A percentile compares a stretch with the other conserved stretches of the same genome.
Conservation (phyloP, 2,797 vertebrate genomes). For the Lepilemur septentrionalis region DNA sequence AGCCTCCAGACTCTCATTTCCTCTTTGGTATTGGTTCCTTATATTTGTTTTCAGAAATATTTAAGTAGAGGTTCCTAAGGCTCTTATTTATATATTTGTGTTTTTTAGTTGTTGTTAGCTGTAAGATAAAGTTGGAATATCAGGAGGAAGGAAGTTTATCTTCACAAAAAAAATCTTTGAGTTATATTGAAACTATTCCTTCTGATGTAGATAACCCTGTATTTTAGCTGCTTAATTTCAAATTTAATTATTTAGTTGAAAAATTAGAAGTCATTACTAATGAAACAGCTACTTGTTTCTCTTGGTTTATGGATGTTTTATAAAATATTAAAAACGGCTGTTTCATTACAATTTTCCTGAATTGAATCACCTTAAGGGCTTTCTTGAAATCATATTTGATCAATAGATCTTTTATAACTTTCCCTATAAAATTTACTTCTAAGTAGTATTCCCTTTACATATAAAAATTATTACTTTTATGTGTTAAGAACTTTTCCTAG, state of each 20-base stretch:
- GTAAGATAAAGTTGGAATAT: conserved; percentile 8
- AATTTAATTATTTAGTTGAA: conserved; percentile 46
- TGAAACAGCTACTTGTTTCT: conserved; percentile 31
- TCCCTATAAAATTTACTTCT: background rate
- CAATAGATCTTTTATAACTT: conserved; percentile 27
- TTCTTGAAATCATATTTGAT: conserved; percentile 38
- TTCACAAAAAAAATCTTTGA: background rate
- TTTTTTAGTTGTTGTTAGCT: background rate
- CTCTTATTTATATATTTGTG: conserved; percentile 3
- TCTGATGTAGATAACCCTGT: background rate
- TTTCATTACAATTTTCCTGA: conserved; percentile 44
- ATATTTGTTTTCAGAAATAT: background rate
- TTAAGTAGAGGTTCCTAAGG: conserved; percentile 13
- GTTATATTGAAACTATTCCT: background rate
- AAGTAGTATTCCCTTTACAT: background rate
- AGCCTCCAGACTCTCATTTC: conserved; percentile 51
- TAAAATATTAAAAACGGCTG: background rate
- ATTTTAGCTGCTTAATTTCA: conserved; percentile 52
- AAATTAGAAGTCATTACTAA: conserved; percentile 34
- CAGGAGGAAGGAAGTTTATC: background rate
- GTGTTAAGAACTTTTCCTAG: background rate
- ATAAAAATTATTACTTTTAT: conserved; percentile 10
- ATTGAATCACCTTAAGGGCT: background rate
- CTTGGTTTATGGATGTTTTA: conserved; percentile 21
- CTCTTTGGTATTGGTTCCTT: background rate